phyloP scores from a whole-genome alignment of 2,888 invertebrate genomes.

The Dryococelus australis region DNA sequence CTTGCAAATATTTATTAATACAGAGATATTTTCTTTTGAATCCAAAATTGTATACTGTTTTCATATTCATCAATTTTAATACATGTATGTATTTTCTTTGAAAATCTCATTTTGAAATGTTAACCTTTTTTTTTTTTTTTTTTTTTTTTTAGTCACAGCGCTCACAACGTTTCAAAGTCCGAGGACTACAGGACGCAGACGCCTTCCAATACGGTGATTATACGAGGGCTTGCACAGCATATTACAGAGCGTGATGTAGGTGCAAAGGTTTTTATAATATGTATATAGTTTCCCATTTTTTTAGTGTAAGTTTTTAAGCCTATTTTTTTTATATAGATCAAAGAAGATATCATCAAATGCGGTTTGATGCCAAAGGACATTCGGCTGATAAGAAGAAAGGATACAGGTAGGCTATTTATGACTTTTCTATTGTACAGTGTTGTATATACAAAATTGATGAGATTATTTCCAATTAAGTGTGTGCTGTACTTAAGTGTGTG shows the following conservation, averaged over 20 bases:
- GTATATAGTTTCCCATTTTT: slow-evolving; percentile 36
- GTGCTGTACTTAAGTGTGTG: too few species aligned
- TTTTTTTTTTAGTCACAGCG: neutral
- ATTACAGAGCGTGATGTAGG: slow-evolving; percentile 80
- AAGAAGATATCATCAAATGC: slow-evolving; percentile 76
- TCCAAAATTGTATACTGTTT: too few species aligned
- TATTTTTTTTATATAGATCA: slow-evolving; percentile 67
- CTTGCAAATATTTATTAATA: too few species aligned
- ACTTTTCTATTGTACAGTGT: too few species aligned
- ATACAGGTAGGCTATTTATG: slow-evolving; percentile 73
- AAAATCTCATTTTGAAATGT: too few species aligned
- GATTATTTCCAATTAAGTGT: too few species aligned
- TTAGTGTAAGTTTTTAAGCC: neutral
- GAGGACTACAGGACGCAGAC: slow-evolving; percentile 65
- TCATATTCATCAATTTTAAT: too few species aligned
- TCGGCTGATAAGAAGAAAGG: slow-evolving; percentile 81
- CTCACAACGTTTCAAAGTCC: slow-evolving; percentile 56
- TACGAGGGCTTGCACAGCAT: slow-evolving; percentile 76
- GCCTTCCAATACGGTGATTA: slow-evolving; percentile 77
- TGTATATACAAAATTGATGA: too few species aligned
- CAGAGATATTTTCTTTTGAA: too few species aligned
- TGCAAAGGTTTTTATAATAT: slow-evolving; percentile 47
- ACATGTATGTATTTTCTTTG: too few species aligned
- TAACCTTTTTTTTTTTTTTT: neutral
- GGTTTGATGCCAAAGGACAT: slow-evolving; percentile 81